Evolutionary conservation across 1,140 invertebrate genomes (phyloP).

Genomic region (Scaptodrosophila lebanonensis): DNA sequence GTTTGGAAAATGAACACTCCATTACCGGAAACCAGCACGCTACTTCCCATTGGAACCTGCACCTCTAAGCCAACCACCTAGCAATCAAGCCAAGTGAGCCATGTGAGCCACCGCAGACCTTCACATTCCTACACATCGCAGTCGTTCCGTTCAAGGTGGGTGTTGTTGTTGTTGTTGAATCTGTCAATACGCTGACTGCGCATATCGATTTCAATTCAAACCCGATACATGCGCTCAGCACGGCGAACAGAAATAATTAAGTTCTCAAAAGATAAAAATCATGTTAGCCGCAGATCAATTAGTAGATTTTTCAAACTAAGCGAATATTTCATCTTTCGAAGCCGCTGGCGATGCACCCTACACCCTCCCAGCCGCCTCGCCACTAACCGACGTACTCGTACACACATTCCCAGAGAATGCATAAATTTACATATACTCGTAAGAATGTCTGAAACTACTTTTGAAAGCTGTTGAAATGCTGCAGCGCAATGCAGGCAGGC

Average conservation of each 20-base stretch:
- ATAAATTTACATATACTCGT: constrained; percentile 76
- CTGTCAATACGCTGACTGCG: background rate
- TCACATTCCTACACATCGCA: constrained; percentile 51
- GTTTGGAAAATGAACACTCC: too few relatives aligned
- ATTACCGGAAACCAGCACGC: too few relatives aligned
- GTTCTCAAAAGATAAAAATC: constrained; percentile 76
- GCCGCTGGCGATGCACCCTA: constrained; percentile 4
- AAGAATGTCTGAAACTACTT: constrained; percentile 65
- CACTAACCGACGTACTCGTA: background rate
- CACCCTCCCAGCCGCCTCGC: constrained; percentile 2
- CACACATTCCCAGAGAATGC: constrained; percentile 28
- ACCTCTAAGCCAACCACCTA: background rate
- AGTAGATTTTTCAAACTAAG: constrained; percentile 66
- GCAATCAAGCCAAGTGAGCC: too few relatives aligned
- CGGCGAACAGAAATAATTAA: constrained; percentile 69
- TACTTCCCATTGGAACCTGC: too few relatives aligned
- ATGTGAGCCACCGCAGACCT: too few relatives aligned
- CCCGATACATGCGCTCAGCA: constrained; percentile 33
- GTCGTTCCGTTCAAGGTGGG: constrained; percentile 26
- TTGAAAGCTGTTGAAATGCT: constrained; percentile 73
- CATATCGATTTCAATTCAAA: constrained; percentile 63
- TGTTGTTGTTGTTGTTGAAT: constrained; percentile 27
- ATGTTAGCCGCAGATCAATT: constrained; percentile 74
- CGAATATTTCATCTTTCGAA: constrained; percentile 67
- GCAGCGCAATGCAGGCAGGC: constrained; percentile 42